These are phyloP conservation scores for Guaruba guarouba DNA, from an alignment of 2,113 vertebrate species.

Conservation along the genomic window DNA sequence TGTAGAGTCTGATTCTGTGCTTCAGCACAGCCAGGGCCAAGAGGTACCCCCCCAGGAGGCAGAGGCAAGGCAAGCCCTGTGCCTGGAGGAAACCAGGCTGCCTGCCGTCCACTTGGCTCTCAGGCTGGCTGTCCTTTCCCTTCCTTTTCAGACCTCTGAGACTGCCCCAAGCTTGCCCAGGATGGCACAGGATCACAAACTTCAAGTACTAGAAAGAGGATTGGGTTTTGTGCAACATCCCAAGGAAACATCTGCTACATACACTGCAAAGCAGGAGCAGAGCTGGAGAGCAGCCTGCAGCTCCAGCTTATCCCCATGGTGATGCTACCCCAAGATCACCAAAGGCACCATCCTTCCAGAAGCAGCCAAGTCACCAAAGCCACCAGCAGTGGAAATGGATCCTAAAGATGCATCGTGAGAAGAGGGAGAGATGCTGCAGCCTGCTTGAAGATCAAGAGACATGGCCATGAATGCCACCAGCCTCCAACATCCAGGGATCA, in stretches of 20 bases:
- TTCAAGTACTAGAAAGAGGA: background rate
- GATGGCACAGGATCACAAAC: background rate
- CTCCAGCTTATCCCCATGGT: background rate
- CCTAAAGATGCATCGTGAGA: background rate
- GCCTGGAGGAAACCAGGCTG: background rate
- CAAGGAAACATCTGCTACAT: background rate
- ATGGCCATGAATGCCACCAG: background rate
- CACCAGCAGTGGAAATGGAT: background rate
- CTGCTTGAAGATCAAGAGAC: background rate
- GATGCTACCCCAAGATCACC: background rate
- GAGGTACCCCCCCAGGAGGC: background rate
- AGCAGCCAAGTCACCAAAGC: background rate
- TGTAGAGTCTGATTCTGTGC: too few species aligned
- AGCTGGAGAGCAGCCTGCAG: background rate
- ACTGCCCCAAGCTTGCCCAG: background rate
- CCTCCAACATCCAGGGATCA: background rate
- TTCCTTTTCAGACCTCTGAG: background rate
- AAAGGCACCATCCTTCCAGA: background rate
- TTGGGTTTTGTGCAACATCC: background rate
- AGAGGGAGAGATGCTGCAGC: background rate
- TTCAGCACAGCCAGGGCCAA: rapidly evolving
- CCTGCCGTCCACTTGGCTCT: background rate
- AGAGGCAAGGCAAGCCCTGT: background rate
- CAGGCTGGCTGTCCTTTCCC: background rate
- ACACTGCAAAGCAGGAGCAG: background rate